Evolutionary conservation across 2,113 vertebrate genomes (phyloP).

Genomic region (Heteronetta atricapilla): DNA sequence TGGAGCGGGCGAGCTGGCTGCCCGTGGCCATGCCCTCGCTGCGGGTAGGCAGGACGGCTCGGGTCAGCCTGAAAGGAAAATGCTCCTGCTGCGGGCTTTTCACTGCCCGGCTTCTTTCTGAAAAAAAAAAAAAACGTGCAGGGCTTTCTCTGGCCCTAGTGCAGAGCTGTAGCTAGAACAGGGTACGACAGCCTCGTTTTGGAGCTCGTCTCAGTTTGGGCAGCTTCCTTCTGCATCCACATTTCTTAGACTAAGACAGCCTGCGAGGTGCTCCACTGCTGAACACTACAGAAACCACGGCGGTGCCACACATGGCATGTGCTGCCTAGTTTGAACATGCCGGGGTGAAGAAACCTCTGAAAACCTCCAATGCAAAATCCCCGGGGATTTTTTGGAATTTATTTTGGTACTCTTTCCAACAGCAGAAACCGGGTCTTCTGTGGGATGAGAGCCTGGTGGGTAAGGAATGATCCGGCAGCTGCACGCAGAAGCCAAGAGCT

Average conservation of each 20-base stretch:
- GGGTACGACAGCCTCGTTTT: slow-evolving; percentile 35
- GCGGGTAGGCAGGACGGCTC: slow-evolving; percentile 20
- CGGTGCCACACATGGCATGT: rapidly evolving
- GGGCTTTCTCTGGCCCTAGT: slow-evolving; percentile 38
- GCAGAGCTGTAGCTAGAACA: slow-evolving; percentile 33
- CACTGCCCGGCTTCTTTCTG: slow-evolving; percentile 51
- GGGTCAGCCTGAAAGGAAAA: slow-evolving; percentile 67
- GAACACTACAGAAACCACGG: background rate
- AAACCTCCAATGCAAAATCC: background rate
- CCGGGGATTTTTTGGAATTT: background rate
- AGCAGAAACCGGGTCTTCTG: background rate
- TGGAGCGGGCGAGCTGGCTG: background rate
- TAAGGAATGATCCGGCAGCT: background rate
- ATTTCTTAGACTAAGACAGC: background rate
- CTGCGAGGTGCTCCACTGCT: background rate
- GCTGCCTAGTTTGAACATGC: background rate
- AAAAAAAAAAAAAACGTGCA: slow-evolving; percentile 59
- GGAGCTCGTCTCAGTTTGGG: slow-evolving; percentile 2
- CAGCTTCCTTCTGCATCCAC: background rate
- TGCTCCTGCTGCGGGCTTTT: slow-evolving; percentile 50
- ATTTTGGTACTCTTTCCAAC: background rate
- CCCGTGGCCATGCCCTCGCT: slow-evolving; percentile 6
- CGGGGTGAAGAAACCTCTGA: background rate
- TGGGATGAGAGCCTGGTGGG: background rate
- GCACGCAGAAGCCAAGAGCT: background rate